Evolutionary conservation across 1,140 invertebrate species (phyloP).

Genomic region (Drosophila malerkotliana): DNA sequence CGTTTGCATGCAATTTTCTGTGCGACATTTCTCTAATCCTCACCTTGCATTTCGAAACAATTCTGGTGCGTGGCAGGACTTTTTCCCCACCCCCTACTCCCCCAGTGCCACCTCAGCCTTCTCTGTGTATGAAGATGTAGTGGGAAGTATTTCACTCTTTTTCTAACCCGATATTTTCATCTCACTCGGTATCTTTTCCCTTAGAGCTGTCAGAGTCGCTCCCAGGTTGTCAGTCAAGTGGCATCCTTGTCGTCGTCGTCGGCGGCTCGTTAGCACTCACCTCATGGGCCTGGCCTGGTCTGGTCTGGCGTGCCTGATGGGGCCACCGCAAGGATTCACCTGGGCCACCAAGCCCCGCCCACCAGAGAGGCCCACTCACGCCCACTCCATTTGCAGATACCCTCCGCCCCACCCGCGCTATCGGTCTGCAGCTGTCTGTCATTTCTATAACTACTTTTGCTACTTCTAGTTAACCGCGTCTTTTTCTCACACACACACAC

Average conservation of each 20-base stretch:
- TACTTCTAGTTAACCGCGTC: constrained; percentile 76
- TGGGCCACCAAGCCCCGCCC: not conserved
- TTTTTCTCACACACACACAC: constrained; percentile 21
- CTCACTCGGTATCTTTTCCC: constrained; percentile 12
- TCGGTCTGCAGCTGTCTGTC: constrained; percentile 64
- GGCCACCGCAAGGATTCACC: constrained; percentile 39
- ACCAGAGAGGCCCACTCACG: not conserved
- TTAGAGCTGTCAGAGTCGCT: constrained; percentile 40
- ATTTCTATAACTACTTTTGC: constrained; percentile 81
- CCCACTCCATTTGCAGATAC: constrained; percentile 1
- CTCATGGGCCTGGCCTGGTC: constrained; percentile 26
- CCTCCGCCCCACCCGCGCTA: not conserved
- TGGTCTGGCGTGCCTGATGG: constrained; percentile 20
- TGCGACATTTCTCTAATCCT: constrained; percentile 71
- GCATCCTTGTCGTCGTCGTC: constrained; percentile 52
- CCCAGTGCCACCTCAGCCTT: not conserved
- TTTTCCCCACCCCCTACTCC: not conserved
- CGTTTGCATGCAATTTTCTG: constrained; percentile 60
- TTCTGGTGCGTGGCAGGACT: constrained; percentile 51
- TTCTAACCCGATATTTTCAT: constrained; percentile 6
- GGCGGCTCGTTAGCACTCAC: constrained; percentile 74
- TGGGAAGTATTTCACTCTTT: constrained; percentile 1
- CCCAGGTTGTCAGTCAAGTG: constrained; percentile 74
- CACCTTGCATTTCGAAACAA: constrained; percentile 75
- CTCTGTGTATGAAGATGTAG: constrained; percentile 12